Percentiles rank a stretch among this genome's conserved stretches.
Evolutionary conservation across 2,113 vertebrate genomes (phyloP).

Genomic region (Martes martes): DNA sequence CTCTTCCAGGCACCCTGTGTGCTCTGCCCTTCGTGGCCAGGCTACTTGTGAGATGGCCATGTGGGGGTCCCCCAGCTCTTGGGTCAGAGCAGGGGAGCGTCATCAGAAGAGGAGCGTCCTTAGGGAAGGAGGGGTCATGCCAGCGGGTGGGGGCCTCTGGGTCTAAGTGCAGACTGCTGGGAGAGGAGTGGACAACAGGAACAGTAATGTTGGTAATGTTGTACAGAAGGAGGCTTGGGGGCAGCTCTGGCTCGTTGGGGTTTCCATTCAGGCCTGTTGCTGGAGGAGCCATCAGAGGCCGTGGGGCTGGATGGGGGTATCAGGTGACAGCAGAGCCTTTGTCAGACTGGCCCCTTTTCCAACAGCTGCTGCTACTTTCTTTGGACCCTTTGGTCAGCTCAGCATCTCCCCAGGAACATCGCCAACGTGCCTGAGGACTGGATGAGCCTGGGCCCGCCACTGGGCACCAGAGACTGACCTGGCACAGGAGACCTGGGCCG

Average conservation of each 20-base stretch:
- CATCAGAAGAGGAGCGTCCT: not conserved
- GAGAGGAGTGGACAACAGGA: not conserved
- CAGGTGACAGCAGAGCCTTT: not conserved
- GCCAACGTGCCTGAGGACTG: conserved; percentile 1
- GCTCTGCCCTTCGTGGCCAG: not conserved
- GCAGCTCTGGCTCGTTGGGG: not conserved
- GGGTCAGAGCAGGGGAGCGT: not conserved
- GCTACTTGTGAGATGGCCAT: not conserved
- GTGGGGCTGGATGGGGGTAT: not conserved
- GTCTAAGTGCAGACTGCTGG: rapidly evolving
- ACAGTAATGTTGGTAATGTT: rapidly evolving
- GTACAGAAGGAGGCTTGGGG: not conserved
- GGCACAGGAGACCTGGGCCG: not conserved
- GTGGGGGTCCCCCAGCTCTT: not conserved
- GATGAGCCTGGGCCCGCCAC: rapidly evolving
- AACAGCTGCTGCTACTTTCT: conserved; percentile 69
- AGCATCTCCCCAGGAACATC: not conserved
- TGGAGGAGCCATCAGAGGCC: not conserved
- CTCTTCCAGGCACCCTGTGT: not conserved
- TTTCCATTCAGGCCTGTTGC: not conserved
- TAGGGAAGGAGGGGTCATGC: not conserved
- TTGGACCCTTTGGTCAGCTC: conserved; percentile 49
- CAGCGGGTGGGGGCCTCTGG: not conserved
- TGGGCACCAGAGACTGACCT: not conserved
- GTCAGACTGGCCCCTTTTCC: not conserved